Percentiles rank a stretch among this genome's conserved stretches.
These are phyloP conservation scores for Cephus pulcher DNA, from an alignment of 2,888 invertebrate species.

Conservation along the genomic window DNA sequence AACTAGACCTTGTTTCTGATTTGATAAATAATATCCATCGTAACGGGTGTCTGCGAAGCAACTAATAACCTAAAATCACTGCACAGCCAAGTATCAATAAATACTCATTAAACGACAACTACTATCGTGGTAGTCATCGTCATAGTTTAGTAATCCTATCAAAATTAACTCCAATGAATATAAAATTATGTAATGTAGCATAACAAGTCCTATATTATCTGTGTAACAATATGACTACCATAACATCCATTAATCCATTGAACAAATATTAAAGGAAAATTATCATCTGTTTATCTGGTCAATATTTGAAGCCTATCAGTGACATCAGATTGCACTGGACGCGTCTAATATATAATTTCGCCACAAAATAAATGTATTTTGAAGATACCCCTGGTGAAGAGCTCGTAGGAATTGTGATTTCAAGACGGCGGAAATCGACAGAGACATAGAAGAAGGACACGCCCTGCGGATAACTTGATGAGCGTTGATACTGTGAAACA, in stretches of 20 bases:
- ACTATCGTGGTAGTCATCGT: no score
- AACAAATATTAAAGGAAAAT: neutral
- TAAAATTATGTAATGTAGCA: neutral
- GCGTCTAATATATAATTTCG: no score
- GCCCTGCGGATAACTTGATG: no score
- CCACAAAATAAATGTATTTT: no score
- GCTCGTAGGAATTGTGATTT: no score
- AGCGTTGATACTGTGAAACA: no score
- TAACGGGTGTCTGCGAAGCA: neutral
- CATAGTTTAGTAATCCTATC: neutral
- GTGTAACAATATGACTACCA: neutral
- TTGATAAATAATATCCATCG: neutral
- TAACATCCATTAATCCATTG: neutral
- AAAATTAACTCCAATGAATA: neutral
- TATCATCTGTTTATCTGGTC: neutral
- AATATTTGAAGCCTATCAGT: no score
- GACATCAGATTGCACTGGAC: no score
- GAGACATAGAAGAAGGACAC: no score
- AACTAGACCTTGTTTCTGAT: neutral
- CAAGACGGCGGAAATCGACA: no score
- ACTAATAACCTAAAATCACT: neutral
- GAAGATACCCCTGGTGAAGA: no score
- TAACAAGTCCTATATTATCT: neutral
- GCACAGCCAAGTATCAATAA: neutral
- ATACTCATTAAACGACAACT: neutral